Evolutionary conservation across 2,113 vertebrate species (phyloP).

Genomic region (Tinamus guttatus): DNA sequence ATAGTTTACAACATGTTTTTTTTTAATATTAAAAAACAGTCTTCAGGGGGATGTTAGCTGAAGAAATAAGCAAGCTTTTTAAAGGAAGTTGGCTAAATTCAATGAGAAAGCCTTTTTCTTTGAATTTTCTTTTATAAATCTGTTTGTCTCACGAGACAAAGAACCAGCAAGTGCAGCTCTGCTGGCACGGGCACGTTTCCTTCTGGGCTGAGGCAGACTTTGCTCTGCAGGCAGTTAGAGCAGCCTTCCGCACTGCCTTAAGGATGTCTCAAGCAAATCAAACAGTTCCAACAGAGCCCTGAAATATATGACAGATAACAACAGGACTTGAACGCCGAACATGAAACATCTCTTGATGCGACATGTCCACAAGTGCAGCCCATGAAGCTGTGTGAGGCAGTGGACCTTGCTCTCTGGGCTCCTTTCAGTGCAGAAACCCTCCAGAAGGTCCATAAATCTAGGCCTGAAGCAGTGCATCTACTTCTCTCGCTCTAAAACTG

Average conservation of each 20-base stretch:
- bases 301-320: fast-evolving
- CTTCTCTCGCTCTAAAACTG: neutral
- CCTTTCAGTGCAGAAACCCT: neutral
- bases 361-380: neutral
- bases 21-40: neutral
- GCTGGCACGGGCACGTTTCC: neutral
- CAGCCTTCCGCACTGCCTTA: neutral
- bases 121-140: neutral
- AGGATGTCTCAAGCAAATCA: neutral
- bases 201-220: neutral
- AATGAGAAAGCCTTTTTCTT: neutral
- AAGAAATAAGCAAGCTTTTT: neutral
- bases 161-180: neutral
- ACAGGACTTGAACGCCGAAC: neutral
- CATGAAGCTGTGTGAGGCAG: neutral
- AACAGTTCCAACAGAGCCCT: neutral
- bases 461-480: neutral
- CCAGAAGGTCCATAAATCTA: fast-evolving
- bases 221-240: neutral
- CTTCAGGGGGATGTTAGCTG: neutral
- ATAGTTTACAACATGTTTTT: neutral
- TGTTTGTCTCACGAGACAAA: neutral
- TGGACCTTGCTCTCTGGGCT: fast-evolving
- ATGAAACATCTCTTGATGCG: fast-evolving
- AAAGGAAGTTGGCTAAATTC: neutral